These are phyloP conservation scores for Brotula barbata DNA, from an alignment of 2,797 vertebrate genomes.

Conservation along the genomic window DNA sequence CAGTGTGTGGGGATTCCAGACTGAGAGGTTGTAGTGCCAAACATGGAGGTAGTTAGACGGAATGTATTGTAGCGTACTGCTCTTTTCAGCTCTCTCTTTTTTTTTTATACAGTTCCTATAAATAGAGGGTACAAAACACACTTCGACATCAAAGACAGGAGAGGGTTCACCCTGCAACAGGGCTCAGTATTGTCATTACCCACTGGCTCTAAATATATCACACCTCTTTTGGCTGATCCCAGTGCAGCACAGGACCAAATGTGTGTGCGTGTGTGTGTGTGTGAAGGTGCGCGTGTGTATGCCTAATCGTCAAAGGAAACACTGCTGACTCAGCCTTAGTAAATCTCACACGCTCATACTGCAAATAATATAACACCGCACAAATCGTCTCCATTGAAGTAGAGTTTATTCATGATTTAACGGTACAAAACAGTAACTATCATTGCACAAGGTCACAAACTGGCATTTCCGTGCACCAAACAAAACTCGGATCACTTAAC, in stretches of 20 bases:
- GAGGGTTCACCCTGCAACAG: slow-evolving; percentile 61
- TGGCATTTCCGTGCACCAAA: slow-evolving; percentile 27
- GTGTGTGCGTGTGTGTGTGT: slow-evolving; percentile 15
- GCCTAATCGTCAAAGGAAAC: slow-evolving; percentile 38
- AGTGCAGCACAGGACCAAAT: slow-evolving; percentile 9
- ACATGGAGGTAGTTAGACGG: slow-evolving; percentile 48
- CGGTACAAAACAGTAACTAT: slow-evolving; percentile 32
- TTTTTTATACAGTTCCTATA: slow-evolving; percentile 52
- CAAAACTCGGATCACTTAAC: slow-evolving; percentile 42
- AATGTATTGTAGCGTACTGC: slow-evolving; percentile 48
- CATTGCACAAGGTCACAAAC: slow-evolving; percentile 44
- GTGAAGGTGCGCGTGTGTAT: slow-evolving; percentile 11
- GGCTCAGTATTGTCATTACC: slow-evolving; percentile 55
- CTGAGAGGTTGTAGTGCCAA: slow-evolving; percentile 21
- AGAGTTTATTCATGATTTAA: slow-evolving; percentile 59
- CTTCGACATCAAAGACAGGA: slow-evolving; percentile 57
- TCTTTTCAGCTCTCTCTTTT: slow-evolving; percentile 43
- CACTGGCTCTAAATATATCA: slow-evolving; percentile 45
- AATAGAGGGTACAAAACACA: slow-evolving; percentile 55
- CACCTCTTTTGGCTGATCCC: slow-evolving; percentile 41
- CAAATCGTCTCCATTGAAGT: slow-evolving; percentile 42
- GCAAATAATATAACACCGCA: slow-evolving; percentile 38
- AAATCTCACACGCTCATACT: slow-evolving; percentile 6
- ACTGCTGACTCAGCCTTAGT: slow-evolving; percentile 59
- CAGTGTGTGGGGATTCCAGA: slow-evolving; percentile 22